Percentiles rank a stretch among this genome's conserved stretches.
Evolutionary conservation across 2,888 invertebrate species (phyloP).

Genomic region (Eristalinus aeneus): DNA sequence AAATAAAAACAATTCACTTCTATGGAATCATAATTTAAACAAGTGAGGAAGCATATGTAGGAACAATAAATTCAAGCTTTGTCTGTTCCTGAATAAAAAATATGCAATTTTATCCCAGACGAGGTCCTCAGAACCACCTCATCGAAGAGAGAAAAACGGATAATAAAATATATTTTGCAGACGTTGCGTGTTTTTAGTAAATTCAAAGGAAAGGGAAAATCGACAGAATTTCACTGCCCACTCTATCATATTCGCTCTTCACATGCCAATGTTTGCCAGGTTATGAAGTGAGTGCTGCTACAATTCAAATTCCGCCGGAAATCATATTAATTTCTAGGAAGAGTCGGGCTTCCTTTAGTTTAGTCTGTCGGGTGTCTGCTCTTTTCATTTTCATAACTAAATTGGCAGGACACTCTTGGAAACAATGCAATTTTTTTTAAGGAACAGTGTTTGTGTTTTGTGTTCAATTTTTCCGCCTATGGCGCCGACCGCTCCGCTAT

Average conservation of each 20-base stretch:
- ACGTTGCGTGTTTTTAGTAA: constrained; percentile 61
- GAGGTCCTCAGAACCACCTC: not conserved
- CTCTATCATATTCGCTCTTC: not conserved
- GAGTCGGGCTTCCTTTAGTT: constrained; percentile 31
- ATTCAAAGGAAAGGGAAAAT: constrained; percentile 51
- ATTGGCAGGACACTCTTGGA: constrained; percentile 41
- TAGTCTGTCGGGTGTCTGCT: constrained; percentile 30
- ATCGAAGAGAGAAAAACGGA: constrained; percentile 9
- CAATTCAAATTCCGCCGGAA: constrained; percentile 65
- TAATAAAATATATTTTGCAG: constrained; percentile 63
- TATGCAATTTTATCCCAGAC: constrained; percentile 57
- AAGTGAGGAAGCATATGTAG: not conserved
- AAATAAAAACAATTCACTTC: constrained; percentile 47
- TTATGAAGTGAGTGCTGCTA: constrained; percentile 39
- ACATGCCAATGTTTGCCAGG: constrained; percentile 61
- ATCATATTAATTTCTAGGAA: constrained; percentile 61
- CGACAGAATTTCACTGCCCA: constrained; percentile 49
- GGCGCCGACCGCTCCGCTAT: constrained; percentile 26
- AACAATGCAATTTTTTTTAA: constrained; percentile 29
- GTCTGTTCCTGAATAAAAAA: constrained; percentile 27
- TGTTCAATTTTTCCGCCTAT: not conserved
- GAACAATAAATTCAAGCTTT: constrained; percentile 28
- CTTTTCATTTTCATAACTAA: constrained; percentile 1
- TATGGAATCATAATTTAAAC: constrained; percentile 34
- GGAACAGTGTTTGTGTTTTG: constrained; percentile 10